A percentile compares a stretch with the other conserved stretches of the same genome.
Evolutionary conservation across 1,140 invertebrate species (phyloP).

Genomic region (Dysdera silvatica): DNA sequence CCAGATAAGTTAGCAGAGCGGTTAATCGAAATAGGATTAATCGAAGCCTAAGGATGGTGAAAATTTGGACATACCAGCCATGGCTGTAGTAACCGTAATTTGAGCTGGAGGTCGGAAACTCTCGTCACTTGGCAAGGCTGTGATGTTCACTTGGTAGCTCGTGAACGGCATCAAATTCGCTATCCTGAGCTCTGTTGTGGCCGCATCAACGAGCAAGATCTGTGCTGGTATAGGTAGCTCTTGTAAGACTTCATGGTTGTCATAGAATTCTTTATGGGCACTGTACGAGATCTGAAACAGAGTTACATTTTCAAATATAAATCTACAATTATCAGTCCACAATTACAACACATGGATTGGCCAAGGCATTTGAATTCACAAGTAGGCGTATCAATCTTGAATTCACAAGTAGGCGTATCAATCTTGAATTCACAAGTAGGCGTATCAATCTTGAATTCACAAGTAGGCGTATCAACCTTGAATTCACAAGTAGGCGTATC

Average conservation of each 20-base stretch:
- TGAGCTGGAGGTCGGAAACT: constrained; percentile 79
- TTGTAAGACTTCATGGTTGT: constrained; percentile 85
- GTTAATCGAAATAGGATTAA: too few relatives aligned
- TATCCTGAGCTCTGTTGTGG: constrained; percentile 49
- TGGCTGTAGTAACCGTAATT: constrained; percentile 91
- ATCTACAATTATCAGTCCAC: neutral
- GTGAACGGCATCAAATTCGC: constrained; percentile 79
- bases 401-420: too few relatives aligned
- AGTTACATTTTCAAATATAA: neutral
- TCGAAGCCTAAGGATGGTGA: too few relatives aligned
- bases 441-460: too few relatives aligned
- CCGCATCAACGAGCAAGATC: constrained; percentile 61
- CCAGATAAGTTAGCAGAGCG: too few relatives aligned
- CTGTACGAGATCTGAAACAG: constrained; percentile 66
- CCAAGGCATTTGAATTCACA: too few relatives aligned
- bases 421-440: too few relatives aligned
- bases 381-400: too few relatives aligned
- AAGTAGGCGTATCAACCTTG: too few relatives aligned
- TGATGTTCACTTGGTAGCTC: constrained; percentile 89
- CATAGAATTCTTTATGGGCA: constrained; percentile 88
- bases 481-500: too few relatives aligned
- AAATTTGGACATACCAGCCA: constrained; percentile 60
- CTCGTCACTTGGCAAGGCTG: constrained; percentile 73
- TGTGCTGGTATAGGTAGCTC: constrained; percentile 67
- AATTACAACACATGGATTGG: too few relatives aligned